Evolutionary conservation across 92 coral and sea anemone genomes (phyloP).

Genomic region (Diadumene lineata): DNA sequence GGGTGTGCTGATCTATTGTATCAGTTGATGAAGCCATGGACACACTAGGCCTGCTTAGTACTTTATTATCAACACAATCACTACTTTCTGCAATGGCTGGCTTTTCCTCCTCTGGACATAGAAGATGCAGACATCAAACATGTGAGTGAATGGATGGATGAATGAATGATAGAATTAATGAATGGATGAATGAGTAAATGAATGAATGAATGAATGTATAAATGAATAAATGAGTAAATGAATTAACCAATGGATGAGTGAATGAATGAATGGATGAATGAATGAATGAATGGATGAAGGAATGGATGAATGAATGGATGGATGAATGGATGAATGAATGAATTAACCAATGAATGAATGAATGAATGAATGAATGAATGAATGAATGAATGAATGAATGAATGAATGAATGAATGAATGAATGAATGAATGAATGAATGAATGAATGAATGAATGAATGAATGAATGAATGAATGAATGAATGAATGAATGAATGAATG

Average conservation of each 20-base stretch:
- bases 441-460: neutral
- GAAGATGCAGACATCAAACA: neutral
- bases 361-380: neutral
- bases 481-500: neutral
- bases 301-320: neutral
- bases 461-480: neutral
- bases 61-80: conserved; percentile 27
- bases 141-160: neutral
- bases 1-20: conserved; percentile 71
- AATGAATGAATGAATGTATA: neutral
- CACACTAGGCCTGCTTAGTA: conserved; percentile 51
- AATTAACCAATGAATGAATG: neutral
- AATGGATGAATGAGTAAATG: neutral
- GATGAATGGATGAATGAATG: neutral
- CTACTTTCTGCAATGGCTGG: conserved; percentile 32
- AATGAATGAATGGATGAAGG: neutral
- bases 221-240: neutral
- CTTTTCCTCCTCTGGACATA: conserved; percentile 53
- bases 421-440: neutral
- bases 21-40: conserved; percentile 51
- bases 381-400: neutral
- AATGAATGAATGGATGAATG: neutral
- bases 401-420: neutral
- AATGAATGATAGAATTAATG: neutral
- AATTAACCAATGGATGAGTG: neutral